A percentile compares a stretch with the other conserved stretches of the same genome.
Conservation (phyloP, 2,888 invertebrate species). For the Hydroisotoma schaefferi region DNA sequence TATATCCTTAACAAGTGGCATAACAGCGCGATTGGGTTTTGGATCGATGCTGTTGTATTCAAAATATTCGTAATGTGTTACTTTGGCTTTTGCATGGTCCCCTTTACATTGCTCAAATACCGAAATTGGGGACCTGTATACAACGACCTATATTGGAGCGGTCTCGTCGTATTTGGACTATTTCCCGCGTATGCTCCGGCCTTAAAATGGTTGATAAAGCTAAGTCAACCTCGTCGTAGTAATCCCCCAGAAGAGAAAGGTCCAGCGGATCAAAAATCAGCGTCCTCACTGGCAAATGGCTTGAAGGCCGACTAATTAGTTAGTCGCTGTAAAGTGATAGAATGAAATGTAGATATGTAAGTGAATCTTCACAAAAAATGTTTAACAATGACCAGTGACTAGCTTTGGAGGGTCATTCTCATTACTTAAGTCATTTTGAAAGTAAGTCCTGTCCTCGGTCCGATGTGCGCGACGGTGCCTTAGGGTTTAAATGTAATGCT, state of each 20-base stretch:
- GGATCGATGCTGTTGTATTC: conserved; percentile 54
- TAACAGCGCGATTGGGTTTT: conserved; percentile 39
- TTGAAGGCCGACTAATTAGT: too few relatives aligned
- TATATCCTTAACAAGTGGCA: conserved; percentile 55
- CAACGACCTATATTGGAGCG: conserved; percentile 64
- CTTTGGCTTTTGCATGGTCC: conserved; percentile 77
- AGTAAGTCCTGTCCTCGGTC: too few relatives aligned
- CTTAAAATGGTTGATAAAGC: conserved; percentile 50
- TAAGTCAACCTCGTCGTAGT: background rate
- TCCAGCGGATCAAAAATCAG: too few relatives aligned
- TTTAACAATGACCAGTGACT: too few relatives aligned
- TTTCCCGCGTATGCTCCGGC: conserved; percentile 60
- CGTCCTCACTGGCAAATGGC: too few relatives aligned
- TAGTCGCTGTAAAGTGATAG: too few relatives aligned
- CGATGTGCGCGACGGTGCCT: too few relatives aligned
- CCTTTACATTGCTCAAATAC: conserved; percentile 69
- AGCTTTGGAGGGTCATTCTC: too few relatives aligned
- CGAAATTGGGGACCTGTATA: conserved; percentile 66
- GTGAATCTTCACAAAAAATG: too few relatives aligned
- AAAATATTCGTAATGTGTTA: conserved; percentile 73
- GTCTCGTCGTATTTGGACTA: conserved; percentile 63
- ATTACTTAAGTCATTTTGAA: too few relatives aligned
- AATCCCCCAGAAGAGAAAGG: background rate
- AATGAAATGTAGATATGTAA: too few relatives aligned
- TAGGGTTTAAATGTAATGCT: too few relatives aligned